phyloP scores from a whole-genome alignment of 2,797 vertebrate genomes.

The Lepilemur septentrionalis region DNA sequence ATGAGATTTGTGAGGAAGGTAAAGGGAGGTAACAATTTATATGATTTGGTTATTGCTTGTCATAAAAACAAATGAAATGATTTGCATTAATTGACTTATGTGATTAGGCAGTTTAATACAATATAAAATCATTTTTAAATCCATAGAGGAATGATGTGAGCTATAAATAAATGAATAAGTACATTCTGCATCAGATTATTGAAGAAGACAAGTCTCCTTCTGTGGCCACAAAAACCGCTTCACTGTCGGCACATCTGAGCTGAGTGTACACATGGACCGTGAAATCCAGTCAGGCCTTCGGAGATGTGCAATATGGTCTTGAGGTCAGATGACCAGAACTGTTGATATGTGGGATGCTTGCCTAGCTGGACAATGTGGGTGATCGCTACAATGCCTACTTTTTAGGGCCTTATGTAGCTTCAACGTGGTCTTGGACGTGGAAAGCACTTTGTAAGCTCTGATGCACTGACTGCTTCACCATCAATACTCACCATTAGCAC shows the following conservation, averaged over 20 bases:
- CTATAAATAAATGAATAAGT: constrained; percentile 56
- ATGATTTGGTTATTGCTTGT: constrained; percentile 30
- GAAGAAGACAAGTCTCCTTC: constrained; percentile 14
- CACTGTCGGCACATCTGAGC: not conserved
- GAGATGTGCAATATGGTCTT: not conserved
- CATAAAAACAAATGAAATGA: constrained; percentile 53
- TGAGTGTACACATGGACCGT: not conserved
- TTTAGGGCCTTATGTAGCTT: not conserved
- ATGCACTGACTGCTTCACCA: not conserved
- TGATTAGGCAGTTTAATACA: constrained; percentile 43
- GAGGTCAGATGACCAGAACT: not conserved
- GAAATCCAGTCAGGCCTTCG: too few relatives aligned
- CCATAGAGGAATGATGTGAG: not conserved
- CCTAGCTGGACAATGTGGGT: not conserved
- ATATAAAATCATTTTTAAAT: constrained; percentile 58
- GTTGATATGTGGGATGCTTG: not conserved
- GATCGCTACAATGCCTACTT: not conserved
- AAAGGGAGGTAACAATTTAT: constrained; percentile 11
- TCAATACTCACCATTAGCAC: not conserved
- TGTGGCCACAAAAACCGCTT: not conserved
- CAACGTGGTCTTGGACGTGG: not conserved
- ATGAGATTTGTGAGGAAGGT: not conserved
- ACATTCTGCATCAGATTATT: not conserved
- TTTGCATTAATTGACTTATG: constrained; percentile 50
- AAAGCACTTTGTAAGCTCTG: not conserved